Base-by-base conservation (phyloP, 2,797 vertebrate species). In the Oreochromis grahami region DNA sequence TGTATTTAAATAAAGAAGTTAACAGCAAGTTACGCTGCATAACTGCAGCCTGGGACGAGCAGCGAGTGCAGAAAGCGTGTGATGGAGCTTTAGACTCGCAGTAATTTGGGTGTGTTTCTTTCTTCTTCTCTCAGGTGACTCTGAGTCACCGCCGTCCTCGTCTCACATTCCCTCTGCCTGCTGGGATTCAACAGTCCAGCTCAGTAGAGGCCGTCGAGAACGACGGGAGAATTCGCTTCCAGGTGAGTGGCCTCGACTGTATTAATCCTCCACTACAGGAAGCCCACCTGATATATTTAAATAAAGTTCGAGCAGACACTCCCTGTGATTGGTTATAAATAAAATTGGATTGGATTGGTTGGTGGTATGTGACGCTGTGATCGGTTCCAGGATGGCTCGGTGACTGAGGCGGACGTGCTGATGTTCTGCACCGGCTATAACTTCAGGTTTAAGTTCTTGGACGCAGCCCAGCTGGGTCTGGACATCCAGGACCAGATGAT, bases 381-480 rank as follows among this genome's bases (percentile, higher is more conserved):
- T 52, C 13, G 45, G 2, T 26, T n/a, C 17, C 88, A 93, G 90
- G 96, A 97, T 1, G 95, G 95, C 41, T 93, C 88, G 0, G 53
- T 85, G 63, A 32, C 72, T 43, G 0, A 12, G 1, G 94, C 96
- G 0, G 94, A 97, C 9, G 88, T 93, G 8, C 92, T 97, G 85
- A 91, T 98, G 53, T 92, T 97, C 90, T 97, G 97, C 86, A 97
- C 97, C 1, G 97, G 97, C 0, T 97, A 97, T 91, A 96, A 92
- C 63, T 97, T 96, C 91, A 89, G 52, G 13, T 97, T 90, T 56
- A 95, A 95, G 0, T 97, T 96, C 88, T 89, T 97, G 81, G 74
- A 91, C 1, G 78, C 79, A 0, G 80, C 79, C 8, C 76, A 86
- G 50, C 89, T 96, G 80, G 91, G 93, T 34, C 60, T 97, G 74